Percentiles rank a stretch among this genome's conserved stretches.
Conservation (phyloP, 1,140 invertebrate genomes). For the Euwallacea similis region DNA sequence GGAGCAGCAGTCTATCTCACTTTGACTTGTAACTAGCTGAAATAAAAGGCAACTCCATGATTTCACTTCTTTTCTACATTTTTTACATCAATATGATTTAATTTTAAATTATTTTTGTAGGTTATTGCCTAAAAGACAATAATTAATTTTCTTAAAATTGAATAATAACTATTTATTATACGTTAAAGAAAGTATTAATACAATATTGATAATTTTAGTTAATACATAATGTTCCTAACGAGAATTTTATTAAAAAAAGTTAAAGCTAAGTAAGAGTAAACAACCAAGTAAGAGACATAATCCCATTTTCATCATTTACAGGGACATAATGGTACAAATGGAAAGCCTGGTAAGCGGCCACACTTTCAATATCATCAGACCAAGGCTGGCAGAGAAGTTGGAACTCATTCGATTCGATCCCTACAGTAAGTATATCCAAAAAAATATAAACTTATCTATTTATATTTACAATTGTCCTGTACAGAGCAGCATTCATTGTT, state of each 20-base stretch:
- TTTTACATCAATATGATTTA: too few relatives aligned
- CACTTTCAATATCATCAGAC: constrained; percentile 64
- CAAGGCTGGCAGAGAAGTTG: constrained; percentile 75
- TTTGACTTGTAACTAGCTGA: too few relatives aligned
- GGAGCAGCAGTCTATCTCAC: too few relatives aligned
- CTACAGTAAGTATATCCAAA: constrained; percentile 62
- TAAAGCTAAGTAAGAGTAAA: constrained; percentile 51
- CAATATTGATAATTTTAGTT: constrained; percentile 43
- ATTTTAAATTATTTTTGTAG: too few relatives aligned
- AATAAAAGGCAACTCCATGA: too few relatives aligned
- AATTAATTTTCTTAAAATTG: too few relatives aligned
- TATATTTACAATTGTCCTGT: too few relatives aligned
- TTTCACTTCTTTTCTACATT: too few relatives aligned
- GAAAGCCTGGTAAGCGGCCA: constrained; percentile 79
- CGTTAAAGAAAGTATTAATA: constrained; percentile 14
- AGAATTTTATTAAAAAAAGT: constrained; percentile 49
- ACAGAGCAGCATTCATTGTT: too few relatives aligned
- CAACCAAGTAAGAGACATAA: constrained; percentile 1
- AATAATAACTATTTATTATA: too few relatives aligned
- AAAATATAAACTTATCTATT: too few relatives aligned
- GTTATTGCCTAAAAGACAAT: too few relatives aligned
- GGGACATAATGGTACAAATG: constrained; percentile 72
- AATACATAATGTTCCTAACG: constrained; percentile 50
- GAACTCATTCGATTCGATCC: constrained; percentile 77
- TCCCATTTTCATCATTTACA: constrained; percentile 45